Evolutionary conservation across 1,140 invertebrate species (phyloP), one percentile per base, ranked within the genome.

Genomic region (Liolophura sinensis): DNA sequence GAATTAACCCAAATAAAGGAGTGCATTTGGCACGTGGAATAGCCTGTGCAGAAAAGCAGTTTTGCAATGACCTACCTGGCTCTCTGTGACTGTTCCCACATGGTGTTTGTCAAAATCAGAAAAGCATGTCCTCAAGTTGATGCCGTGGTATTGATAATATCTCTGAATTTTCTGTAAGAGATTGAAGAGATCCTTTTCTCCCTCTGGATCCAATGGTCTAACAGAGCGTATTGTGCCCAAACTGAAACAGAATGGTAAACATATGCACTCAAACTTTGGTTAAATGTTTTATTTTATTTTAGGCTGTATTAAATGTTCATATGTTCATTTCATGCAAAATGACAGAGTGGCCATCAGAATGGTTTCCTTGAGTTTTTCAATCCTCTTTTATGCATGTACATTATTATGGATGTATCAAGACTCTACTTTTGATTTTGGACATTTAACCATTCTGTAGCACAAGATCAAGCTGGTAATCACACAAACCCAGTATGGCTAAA

Each of bases 81-180:
- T 84, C 64, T 85, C 83, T 50, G 82, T 80, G 9, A 85, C 75
- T 22, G 76, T 68, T 15, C 84, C 83, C 65, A 77, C 83, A 64
- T 84, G 80, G 68, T 84, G 82, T 51, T 67, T 67, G 66, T 85
- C 84, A 80, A 84, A 85, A 64, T 84, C 82, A 72, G 83, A 76
- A 74, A 80, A 84, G 49, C 70, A 75, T 7, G 77, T 82, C 46
- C 78, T 68, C 20, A 85, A 60, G 64, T 79, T 82, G 50, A 84
- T 75, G 49, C 83, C 78, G 70, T 81, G 75, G 65, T 81, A 75
- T 18, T 75, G 67, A 69, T 83, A 85, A 66, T 70, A 82, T 47
- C 74, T 66, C 49, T 78, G 71, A 63, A 84, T 77, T 14, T 70
- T 68, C 15, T 62, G 59, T 22, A 85, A 62, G 1, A 82, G 57